Evolutionary conservation across 2,888 invertebrate genomes (phyloP).

Genomic region (Loripinus fragilis): DNA sequence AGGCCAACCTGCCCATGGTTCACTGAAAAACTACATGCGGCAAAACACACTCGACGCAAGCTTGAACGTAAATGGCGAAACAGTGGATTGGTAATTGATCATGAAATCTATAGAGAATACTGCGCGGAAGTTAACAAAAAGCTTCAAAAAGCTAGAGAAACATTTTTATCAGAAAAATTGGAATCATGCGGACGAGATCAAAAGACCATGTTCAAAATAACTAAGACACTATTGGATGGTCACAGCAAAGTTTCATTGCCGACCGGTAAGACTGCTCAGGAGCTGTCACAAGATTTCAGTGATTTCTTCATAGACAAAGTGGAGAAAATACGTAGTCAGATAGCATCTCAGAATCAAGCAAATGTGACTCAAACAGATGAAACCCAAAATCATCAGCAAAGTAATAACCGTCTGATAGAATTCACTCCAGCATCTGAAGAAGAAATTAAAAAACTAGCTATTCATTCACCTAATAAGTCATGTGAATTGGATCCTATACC

Average conservation of each 20-base stretch:
- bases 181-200: conserved; percentile 21
- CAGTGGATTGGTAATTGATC: conserved; percentile 10
- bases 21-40: conserved; percentile 15
- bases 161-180: conserved; percentile 14
- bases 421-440: conserved; percentile 10
- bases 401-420: conserved; percentile 15
- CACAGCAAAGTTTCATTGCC: neutral
- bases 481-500: conserved; percentile 35
- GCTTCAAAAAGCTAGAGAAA: neutral
- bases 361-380: neutral
- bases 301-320: conserved; percentile 15
- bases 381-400: conserved; percentile 5
- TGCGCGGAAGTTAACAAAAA: conserved; percentile 7
- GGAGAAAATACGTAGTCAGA: neutral
- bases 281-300: conserved; percentile 18
- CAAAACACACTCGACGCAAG: conserved; percentile 18
- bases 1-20: conserved; percentile 31
- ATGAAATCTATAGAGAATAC: conserved; percentile 21
- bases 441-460: conserved; percentile 17
- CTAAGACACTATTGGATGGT: conserved; percentile 16
- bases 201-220: conserved; percentile 26
- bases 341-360: neutral
- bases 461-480: conserved; percentile 38
- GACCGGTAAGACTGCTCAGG: neutral
- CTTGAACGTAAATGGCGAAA: conserved; percentile 25